phyloP scores from a whole-genome alignment of 2,113 vertebrate genomes.

The Chamaea fasciata region DNA sequence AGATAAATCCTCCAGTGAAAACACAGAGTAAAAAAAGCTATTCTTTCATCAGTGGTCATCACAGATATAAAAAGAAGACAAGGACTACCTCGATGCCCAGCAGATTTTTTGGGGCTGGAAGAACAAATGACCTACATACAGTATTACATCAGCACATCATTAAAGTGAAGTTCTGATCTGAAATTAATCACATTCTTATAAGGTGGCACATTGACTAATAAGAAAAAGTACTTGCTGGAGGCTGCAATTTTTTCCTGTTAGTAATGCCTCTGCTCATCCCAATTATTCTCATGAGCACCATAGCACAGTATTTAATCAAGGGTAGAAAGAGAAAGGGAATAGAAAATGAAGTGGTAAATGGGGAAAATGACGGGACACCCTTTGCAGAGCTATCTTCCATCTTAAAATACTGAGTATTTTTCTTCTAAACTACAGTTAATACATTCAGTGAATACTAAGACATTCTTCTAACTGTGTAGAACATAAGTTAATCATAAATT shows the following conservation, averaged over 20 bases:
- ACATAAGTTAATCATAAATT: conserved; percentile 18
- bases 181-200: conserved; percentile 59
- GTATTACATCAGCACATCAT: conserved; percentile 18
- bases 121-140: neutral
- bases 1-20: neutral
- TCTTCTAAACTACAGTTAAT: neutral
- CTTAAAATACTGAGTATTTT: conserved; percentile 14
- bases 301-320: conserved; percentile 53
- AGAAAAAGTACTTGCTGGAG: conserved; percentile 52
- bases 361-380: neutral
- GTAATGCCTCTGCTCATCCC: conserved; percentile 58
- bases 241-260: conserved; percentile 63
- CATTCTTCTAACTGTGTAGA: neutral
- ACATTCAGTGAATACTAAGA: neutral
- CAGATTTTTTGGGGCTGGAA: neutral
- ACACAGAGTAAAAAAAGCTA: neutral
- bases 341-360: conserved; percentile 53
- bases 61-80: neutral
- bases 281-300: conserved; percentile 59
- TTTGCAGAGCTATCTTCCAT: conserved; percentile 3
- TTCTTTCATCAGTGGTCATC: neutral
- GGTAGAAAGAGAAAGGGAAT: conserved; percentile 46
- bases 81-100: neutral
- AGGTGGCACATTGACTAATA: conserved; percentile 59
- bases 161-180: conserved; percentile 37